A percentile compares a stretch with the other conserved stretches of the same genome.
Conservation (phyloP, 2,113 vertebrate species). For the Rousettus leschenaultii region DNA sequence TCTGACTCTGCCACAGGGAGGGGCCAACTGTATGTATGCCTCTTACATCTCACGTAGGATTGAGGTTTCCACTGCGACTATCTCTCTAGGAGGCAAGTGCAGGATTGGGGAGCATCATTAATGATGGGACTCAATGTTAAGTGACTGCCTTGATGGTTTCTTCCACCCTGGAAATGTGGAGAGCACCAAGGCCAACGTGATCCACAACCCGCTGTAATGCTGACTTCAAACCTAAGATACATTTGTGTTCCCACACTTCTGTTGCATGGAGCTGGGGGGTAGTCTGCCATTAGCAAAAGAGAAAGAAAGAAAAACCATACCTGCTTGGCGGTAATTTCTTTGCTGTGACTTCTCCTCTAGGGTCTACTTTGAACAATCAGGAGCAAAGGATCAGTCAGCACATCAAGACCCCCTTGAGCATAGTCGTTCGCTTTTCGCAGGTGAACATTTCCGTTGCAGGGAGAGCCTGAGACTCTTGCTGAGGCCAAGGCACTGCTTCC, state of each 20-base stretch:
- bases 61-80: neutral
- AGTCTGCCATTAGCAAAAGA: neutral
- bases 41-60: accelerated
- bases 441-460: neutral
- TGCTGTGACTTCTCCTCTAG: neutral
- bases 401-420: neutral
- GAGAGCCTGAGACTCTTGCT: neutral
- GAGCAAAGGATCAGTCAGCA: neutral
- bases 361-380: neutral
- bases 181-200: neutral
- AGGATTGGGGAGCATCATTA: neutral
- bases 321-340: constrained; percentile 23
- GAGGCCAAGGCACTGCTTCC: neutral
- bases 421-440: neutral
- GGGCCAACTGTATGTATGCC: neutral
- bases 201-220: neutral
- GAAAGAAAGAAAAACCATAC: constrained; percentile 40
- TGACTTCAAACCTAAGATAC: neutral
- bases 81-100: neutral
- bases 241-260: neutral
- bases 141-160: neutral
- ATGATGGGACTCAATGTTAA: neutral
- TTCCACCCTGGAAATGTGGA: neutral
- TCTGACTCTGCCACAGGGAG: neutral
- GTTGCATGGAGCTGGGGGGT: neutral